Evolutionary conservation across 1,140 invertebrate genomes (phyloP).

Genomic region (Ceratina japonica): DNA sequence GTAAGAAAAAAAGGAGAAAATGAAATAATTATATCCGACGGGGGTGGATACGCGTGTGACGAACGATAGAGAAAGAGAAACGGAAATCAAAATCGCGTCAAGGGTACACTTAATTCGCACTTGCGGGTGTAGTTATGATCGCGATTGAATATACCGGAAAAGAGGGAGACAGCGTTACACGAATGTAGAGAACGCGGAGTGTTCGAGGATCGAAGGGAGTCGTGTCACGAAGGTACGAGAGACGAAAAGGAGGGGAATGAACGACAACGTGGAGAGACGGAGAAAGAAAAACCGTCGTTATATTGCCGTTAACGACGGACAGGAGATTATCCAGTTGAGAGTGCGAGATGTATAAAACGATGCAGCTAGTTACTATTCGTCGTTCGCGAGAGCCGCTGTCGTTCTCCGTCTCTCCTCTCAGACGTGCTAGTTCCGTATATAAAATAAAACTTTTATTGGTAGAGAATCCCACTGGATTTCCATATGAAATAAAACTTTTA

Average conservation of each 20-base stretch:
- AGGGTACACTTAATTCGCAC: conserved; percentile 31
- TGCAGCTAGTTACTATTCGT: conserved; percentile 17
- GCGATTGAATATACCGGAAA: conserved; percentile 35
- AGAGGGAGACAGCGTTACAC: conserved; percentile 14
- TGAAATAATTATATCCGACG: background rate
- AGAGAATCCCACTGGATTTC: too few relatives aligned
- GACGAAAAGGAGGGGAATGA: background rate
- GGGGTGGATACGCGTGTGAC: background rate
- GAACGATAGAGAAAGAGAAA: background rate
- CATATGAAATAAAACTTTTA: too few relatives aligned
- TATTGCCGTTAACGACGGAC: conserved; percentile 51
- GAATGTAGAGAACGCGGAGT: conserved; percentile 11
- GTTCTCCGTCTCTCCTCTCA: background rate
- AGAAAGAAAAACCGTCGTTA: conserved; percentile 28
- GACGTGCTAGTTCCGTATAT: background rate
- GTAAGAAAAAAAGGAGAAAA: background rate
- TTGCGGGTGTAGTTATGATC: conserved; percentile 11
- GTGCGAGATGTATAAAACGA: conserved; percentile 27
- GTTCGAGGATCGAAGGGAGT: conserved; percentile 13
- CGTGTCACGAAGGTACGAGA: conserved; percentile 6
- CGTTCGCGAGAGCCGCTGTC: conserved; percentile 3
- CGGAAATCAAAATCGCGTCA: conserved; percentile 13
- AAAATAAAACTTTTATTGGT: background rate
- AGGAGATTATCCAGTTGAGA: conserved; percentile 45
- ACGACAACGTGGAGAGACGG: conserved; percentile 21